Percentiles rank a stretch among this genome's conserved stretches.
These are phyloP conservation scores for Drosophila tripunctata DNA, from an alignment of 2,888 invertebrate genomes.

Conservation along the genomic window DNA sequence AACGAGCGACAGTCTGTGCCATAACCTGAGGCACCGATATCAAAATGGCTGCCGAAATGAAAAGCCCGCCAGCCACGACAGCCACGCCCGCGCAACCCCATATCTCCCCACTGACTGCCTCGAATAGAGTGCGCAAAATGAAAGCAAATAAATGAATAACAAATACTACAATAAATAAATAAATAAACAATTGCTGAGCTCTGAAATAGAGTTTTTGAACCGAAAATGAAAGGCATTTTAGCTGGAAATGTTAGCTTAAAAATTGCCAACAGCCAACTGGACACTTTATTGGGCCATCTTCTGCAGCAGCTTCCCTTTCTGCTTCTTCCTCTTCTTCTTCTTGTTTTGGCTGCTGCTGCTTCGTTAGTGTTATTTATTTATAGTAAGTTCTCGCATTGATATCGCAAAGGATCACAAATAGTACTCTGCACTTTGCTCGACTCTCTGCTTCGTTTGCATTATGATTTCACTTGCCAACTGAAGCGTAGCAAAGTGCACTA, in stretches of 20 bases:
- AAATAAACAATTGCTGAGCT: slow-evolving; percentile 46
- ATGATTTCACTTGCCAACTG: slow-evolving; percentile 17
- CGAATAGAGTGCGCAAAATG: slow-evolving; percentile 33
- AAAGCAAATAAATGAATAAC: slow-evolving; percentile 63
- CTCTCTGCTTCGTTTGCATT: slow-evolving; percentile 3
- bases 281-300: slow-evolving; percentile 33
- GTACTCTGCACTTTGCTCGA: slow-evolving; percentile 13
- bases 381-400: slow-evolving; percentile 57
- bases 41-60: slow-evolving; percentile 39
- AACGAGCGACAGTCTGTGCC: slow-evolving; percentile 12
- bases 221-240: slow-evolving; percentile 43
- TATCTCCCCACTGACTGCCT: too few relatives aligned
- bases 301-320: background rate
- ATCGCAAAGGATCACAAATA: slow-evolving; percentile 21
- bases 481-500: slow-evolving; percentile 2
- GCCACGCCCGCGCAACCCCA: background rate
- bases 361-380: slow-evolving; percentile 72
- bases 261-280: slow-evolving; percentile 33
- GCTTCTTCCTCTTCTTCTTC: slow-evolving; percentile 11
- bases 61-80: background rate
- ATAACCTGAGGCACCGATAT: slow-evolving; percentile 42
- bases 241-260: slow-evolving; percentile 11
- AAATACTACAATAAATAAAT: slow-evolving; percentile 58
- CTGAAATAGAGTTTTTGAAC: slow-evolving; percentile 40
- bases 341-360: slow-evolving; percentile 40